Evolutionary conservation across 2,888 invertebrate species (phyloP).

Genomic region (Campaea margaritaria): DNA sequence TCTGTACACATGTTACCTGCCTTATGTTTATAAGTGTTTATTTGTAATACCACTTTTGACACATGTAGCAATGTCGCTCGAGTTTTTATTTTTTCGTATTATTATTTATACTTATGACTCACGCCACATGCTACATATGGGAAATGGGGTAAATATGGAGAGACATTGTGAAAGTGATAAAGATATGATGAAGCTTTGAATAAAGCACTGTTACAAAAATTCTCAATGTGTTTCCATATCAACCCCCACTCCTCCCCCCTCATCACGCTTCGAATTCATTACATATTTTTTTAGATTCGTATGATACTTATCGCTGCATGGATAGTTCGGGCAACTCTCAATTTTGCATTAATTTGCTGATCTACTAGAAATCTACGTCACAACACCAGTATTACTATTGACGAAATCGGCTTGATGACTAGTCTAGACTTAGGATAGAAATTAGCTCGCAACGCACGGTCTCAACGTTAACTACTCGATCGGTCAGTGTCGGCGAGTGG

Average conservation of each 20-base stretch:
- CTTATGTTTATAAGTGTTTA: constrained; percentile 83
- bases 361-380: no score
- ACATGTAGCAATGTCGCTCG: constrained; percentile 85
- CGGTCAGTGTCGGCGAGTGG: constrained; percentile 18
- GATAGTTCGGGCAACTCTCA: neutral
- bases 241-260: constrained; percentile 68
- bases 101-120: constrained; percentile 79
- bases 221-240: constrained; percentile 89
- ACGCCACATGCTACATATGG: constrained; percentile 85
- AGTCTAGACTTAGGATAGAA: neutral
- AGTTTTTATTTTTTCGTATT: constrained; percentile 64
- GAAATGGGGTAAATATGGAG: constrained; percentile 89
- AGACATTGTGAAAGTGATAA: constrained; percentile 88
- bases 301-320: constrained; percentile 4
- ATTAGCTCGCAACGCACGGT: constrained; percentile 13
- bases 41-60: constrained; percentile 87
- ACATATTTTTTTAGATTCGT: neutral
- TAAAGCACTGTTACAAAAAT: constrained; percentile 89
- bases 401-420: no score
- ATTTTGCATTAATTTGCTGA: no score
- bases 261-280: constrained; percentile 27
- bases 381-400: no score
- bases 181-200: constrained; percentile 86
- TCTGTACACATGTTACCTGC: constrained; percentile 84
- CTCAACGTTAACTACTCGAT: neutral